Conservation (phyloP, 1,140 invertebrate genomes). For the Lordiphosa mommai region DNA sequence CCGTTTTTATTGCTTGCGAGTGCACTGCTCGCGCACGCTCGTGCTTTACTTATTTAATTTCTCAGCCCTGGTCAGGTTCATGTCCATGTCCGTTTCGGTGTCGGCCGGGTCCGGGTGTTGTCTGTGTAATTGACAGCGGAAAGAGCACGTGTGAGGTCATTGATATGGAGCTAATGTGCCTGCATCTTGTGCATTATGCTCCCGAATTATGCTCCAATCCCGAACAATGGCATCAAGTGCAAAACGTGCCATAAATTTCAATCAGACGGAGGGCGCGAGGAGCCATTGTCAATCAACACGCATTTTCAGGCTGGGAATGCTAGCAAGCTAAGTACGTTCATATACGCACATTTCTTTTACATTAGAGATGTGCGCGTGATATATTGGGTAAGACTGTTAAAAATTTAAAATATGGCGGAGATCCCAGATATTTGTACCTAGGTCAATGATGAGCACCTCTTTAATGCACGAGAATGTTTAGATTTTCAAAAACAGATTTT, state of each 20-base stretch:
- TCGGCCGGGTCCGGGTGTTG: conserved; percentile 1
- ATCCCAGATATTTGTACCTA: too few relatives aligned
- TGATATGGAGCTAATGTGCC: conserved; percentile 58
- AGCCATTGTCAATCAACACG: conserved; percentile 37
- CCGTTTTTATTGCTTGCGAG: conserved; percentile 63
- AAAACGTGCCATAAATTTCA: conserved; percentile 66
- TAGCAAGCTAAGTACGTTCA: conserved; percentile 5
- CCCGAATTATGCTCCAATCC: conserved; percentile 12
- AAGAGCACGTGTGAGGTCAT: conserved; percentile 50
- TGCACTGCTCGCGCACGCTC: conserved; percentile 18
- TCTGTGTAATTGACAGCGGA: conserved; percentile 44
- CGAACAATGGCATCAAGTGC: conserved; percentile 31
- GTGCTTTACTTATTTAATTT: conserved; percentile 75
- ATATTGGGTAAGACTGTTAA: too few relatives aligned
- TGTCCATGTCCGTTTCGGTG: conserved; percentile 32
- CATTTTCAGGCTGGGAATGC: conserved; percentile 10
- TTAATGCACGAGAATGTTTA: too few relatives aligned
- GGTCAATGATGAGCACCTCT: too few relatives aligned
- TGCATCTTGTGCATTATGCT: conserved; percentile 21
- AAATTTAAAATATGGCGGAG: too few relatives aligned
- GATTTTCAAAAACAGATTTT: too few relatives aligned
- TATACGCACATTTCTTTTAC: too few relatives aligned
- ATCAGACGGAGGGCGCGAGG: conserved; percentile 34
- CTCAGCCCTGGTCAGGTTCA: conserved; percentile 30
- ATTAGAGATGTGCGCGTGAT: neutral